Evolutionary conservation across 2,797 vertebrate genomes (phyloP).

Genomic region (Heteromormyrus szaboi): DNA sequence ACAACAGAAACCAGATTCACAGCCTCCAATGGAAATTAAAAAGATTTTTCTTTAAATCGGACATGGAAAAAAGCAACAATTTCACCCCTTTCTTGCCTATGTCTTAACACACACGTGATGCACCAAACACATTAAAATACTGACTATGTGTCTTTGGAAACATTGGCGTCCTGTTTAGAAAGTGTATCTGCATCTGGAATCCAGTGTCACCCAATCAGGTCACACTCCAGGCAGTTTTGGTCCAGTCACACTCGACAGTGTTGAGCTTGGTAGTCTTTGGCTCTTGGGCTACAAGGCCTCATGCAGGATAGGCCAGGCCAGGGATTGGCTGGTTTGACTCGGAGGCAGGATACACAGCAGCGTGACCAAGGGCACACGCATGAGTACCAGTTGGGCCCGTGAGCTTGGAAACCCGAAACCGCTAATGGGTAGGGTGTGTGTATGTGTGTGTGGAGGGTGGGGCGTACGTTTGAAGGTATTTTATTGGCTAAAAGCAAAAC

Average conservation of each 20-base stretch:
- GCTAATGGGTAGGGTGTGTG: background rate
- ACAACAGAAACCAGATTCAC: constrained; percentile 69
- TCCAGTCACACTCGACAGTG: background rate
- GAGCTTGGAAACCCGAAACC: constrained; percentile 3
- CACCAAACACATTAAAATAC: background rate
- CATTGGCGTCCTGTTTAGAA: background rate
- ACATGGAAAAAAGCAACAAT: constrained; percentile 27
- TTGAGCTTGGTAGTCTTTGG: constrained; percentile 2
- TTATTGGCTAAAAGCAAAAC: constrained; percentile 14
- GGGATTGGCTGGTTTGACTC: background rate
- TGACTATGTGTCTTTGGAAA: constrained; percentile 12
- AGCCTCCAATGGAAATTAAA: constrained; percentile 58
- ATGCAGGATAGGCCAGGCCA: background rate
- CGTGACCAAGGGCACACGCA: background rate
- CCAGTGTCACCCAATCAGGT: background rate
- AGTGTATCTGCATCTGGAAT: background rate
- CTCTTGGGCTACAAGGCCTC: background rate
- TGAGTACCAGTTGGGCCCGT: background rate
- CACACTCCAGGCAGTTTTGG: background rate
- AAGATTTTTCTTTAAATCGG: constrained; percentile 22
- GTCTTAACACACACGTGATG: background rate
- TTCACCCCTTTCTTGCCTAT: constrained; percentile 11
- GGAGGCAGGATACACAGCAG: background rate
- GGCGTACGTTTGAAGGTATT: background rate
- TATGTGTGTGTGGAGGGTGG: background rate